A percentile compares a stretch with the other conserved stretches of the same genome.
Conservation (phyloP, 2,113 vertebrate species). For the Brachionichthys hirsutus region DNA sequence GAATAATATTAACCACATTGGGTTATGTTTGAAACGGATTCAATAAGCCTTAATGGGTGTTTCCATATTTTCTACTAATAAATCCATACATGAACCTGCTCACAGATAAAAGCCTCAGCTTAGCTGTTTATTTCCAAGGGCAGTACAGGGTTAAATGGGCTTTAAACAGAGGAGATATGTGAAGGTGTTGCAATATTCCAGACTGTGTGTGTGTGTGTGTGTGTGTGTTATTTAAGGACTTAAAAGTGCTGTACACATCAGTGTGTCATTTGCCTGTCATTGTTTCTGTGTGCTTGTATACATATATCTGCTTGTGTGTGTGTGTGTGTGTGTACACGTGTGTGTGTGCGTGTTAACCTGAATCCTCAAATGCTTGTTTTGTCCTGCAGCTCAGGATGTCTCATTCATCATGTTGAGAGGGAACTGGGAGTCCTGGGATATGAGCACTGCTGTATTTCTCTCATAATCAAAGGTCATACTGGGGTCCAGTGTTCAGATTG, state of each 20-base stretch:
- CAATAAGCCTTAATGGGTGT: conserved; percentile 54
- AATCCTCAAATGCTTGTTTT: conserved; percentile 68
- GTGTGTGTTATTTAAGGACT: conserved; percentile 53
- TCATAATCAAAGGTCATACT: conserved; percentile 78
- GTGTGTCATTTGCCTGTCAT: conserved; percentile 62
- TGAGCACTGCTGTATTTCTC: conserved; percentile 66
- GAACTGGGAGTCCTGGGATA: conserved; percentile 63
- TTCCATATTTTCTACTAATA: conserved; percentile 59
- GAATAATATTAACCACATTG: conserved; percentile 57
- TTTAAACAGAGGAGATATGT: conserved; percentile 57
- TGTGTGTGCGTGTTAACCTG: conserved; percentile 30
- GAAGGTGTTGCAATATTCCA: conserved; percentile 37
- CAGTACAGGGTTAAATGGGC: conserved; percentile 60
- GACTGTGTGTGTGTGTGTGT: conserved; percentile 9
- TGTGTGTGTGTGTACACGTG: conserved; percentile 24
- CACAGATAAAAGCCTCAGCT: conserved; percentile 52
- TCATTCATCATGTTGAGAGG: conserved; percentile 75
- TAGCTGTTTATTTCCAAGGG: conserved; percentile 50
- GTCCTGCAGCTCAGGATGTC: conserved; percentile 66
- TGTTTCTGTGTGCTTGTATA: conserved; percentile 32
- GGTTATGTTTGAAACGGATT: conserved; percentile 45
- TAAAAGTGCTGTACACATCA: conserved; percentile 61
- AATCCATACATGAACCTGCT: conserved; percentile 57
- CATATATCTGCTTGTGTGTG: conserved; percentile 13
- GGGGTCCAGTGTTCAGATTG: conserved; percentile 71